Conservation (phyloP, 2,797 vertebrate genomes). For the Sebastiscus albofasciatus region DNA sequence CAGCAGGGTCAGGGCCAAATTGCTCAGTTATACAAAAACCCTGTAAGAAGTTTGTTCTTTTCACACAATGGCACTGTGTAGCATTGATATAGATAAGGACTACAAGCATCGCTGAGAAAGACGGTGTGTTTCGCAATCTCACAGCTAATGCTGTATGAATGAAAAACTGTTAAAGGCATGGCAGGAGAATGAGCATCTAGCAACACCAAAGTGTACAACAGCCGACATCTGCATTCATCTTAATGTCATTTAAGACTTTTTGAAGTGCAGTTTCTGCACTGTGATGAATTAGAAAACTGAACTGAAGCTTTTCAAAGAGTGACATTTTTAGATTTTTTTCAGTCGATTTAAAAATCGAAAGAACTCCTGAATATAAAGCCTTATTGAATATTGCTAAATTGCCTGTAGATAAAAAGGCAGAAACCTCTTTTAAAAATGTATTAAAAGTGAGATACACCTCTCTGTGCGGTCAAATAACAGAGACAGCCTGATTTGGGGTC, state of each 20-base stretch:
- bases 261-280: neutral
- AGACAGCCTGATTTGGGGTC: neutral
- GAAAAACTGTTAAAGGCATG: neutral
- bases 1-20: constrained; percentile 1
- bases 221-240: too few species aligned
- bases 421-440: neutral
- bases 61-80: neutral
- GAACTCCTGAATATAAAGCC: neutral
- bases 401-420: neutral
- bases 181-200: too few species aligned
- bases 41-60: neutral
- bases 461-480: neutral
- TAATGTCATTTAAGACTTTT: neutral
- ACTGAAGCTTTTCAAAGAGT: neutral
- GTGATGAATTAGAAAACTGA: neutral
- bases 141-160: neutral
- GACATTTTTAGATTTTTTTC: too few species aligned
- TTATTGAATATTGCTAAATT: neutral
- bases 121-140: neutral
- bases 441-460: neutral
- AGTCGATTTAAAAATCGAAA: neutral
- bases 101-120: neutral
- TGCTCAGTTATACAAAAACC: constrained; percentile 22
- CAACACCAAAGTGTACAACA: too few species aligned
- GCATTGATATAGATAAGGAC: neutral